These are phyloP conservation scores for Anolis sagrei DNA, from an alignment of 2,113 vertebrate genomes.

Conservation along the genomic window DNA sequence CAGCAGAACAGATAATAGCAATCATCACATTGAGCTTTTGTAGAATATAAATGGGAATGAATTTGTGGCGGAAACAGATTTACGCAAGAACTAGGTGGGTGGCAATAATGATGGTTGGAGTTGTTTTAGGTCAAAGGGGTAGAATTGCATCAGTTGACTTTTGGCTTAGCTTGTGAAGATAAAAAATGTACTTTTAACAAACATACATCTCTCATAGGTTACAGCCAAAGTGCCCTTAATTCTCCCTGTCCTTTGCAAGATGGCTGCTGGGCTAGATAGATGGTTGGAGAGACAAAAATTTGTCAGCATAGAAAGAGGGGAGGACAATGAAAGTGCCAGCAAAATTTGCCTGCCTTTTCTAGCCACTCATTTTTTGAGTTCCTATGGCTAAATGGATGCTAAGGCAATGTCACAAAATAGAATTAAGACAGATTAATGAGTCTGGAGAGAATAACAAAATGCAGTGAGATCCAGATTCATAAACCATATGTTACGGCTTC, in stretches of 20 bases:
- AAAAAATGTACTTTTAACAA: neutral
- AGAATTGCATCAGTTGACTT: neutral
- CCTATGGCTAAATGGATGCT: neutral
- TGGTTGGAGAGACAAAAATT: neutral
- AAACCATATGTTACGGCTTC: neutral
- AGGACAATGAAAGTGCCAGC: neutral
- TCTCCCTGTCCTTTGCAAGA: no score
- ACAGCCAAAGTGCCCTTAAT: conserved; percentile 1
- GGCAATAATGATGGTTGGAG: neutral
- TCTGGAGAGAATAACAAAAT: neutral
- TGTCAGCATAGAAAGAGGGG: neutral
- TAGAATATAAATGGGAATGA: no score
- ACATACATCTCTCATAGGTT: neutral
- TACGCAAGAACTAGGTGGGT: neutral
- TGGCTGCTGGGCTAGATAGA: neutral
- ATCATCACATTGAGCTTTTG: no score
- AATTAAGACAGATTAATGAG: neutral
- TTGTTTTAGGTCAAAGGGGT: neutral
- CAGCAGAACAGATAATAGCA: no score
- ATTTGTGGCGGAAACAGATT: neutral
- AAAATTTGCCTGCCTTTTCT: neutral
- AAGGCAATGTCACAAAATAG: neutral
- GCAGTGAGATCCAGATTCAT: neutral
- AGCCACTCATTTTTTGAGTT: neutral
- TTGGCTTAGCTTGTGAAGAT: neutral